phyloP scores from a whole-genome alignment of 2,888 invertebrate genomes.

The Merodon equestris region DNA sequence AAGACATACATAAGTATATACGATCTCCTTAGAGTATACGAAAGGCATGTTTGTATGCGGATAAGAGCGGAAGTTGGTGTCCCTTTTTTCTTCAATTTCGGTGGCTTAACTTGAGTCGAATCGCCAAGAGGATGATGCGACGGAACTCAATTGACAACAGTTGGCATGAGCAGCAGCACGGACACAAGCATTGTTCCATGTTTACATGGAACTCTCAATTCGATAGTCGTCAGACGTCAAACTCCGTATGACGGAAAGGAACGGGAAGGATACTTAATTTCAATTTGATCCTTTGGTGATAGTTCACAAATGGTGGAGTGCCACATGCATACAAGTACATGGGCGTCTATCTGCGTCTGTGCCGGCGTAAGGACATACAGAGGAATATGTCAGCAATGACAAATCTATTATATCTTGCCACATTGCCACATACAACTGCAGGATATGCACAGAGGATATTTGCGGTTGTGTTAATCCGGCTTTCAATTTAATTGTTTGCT shows the following conservation, averaged over 20 bases:
- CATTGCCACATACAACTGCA: not conserved
- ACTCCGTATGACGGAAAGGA: slow-evolving; percentile 37
- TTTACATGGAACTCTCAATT: slow-evolving; percentile 12
- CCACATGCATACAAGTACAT: slow-evolving; percentile 15
- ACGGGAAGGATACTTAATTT: slow-evolving; percentile 58
- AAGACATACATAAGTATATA: no score
- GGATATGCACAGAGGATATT: slow-evolving; percentile 25
- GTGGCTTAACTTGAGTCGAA: slow-evolving; percentile 11
- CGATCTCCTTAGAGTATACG: no score
- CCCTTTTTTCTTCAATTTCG: slow-evolving; percentile 12
- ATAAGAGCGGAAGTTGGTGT: slow-evolving; percentile 47
- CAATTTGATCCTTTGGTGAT: slow-evolving; percentile 67
- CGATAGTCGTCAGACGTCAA: slow-evolving; percentile 42
- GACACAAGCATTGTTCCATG: slow-evolving; percentile 2
- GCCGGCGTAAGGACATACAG: not conserved
- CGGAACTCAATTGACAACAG: slow-evolving; percentile 48
- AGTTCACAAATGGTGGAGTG: slow-evolving; percentile 55
- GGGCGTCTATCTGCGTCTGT: not conserved
- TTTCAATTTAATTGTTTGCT: slow-evolving; percentile 64
- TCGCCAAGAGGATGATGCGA: slow-evolving; percentile 5
- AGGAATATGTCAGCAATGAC: slow-evolving; percentile 37
- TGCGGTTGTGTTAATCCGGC: slow-evolving; percentile 52
- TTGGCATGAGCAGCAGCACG: slow-evolving; percentile 30
- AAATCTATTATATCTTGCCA: slow-evolving; percentile 53
- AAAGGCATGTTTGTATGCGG: slow-evolving; percentile 37